Conservation (phyloP, 64 coral and sea anemone genomes). For the Actinia equina region DNA sequence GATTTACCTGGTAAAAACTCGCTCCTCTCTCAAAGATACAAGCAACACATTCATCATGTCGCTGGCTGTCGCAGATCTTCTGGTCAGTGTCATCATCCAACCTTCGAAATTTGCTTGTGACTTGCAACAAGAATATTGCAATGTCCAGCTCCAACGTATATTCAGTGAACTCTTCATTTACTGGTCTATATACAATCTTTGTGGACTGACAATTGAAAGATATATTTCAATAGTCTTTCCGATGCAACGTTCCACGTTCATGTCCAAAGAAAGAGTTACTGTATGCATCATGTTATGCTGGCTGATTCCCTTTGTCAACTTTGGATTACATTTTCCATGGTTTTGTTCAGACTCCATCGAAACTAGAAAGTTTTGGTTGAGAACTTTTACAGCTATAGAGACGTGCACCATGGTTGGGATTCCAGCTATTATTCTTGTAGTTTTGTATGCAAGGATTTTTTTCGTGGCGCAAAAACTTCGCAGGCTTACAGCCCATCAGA, state of each 20-base stretch:
- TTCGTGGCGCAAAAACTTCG: constrained; percentile 2
- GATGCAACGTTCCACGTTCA: constrained; percentile 17
- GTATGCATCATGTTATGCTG: constrained; percentile 8
- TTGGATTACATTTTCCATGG: constrained; percentile 8
- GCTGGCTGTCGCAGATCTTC: constrained; percentile 43
- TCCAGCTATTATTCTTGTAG: constrained; percentile 24
- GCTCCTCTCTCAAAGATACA: constrained; percentile 39
- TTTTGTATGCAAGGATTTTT: constrained; percentile 36
- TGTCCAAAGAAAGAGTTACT: constrained; percentile 11
- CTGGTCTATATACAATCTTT: constrained; percentile 47
- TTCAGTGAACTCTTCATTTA: constrained; percentile 37
- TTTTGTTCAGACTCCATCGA: background rate
- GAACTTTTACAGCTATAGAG: constrained; percentile 15
- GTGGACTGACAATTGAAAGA: constrained; percentile 29
- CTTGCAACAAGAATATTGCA: constrained; percentile 10
- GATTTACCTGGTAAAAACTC: constrained; percentile 40
- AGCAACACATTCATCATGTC: constrained; percentile 59
- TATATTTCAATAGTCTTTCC: constrained; percentile 15
- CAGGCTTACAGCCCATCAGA: background rate
- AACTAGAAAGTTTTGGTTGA: background rate
- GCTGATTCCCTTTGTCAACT: constrained; percentile 8
- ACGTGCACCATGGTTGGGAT: constrained; percentile 32
- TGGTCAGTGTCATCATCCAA: constrained; percentile 5
- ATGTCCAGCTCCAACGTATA: background rate
- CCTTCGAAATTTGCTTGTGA: constrained; percentile 42